A percentile compares a stretch with the other conserved stretches of the same genome.
Conservation (phyloP, 1,140 invertebrate genomes). For the Heliconius hewitsoni region DNA sequence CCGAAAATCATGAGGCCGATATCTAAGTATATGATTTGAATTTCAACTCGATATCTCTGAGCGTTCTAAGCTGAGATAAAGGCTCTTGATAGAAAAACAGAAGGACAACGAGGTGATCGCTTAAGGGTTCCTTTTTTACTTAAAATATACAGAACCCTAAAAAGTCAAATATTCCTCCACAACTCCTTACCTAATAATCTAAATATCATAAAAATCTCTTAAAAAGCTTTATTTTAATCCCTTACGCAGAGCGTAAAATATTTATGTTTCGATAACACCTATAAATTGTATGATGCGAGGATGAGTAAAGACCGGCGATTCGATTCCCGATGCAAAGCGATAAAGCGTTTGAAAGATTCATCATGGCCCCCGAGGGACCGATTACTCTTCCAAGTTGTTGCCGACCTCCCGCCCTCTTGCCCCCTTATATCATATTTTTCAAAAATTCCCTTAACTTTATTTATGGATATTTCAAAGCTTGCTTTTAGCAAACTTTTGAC, state of each 20-base stretch:
- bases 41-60: no score
- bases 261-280: slow-evolving; percentile 34
- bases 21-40: no score
- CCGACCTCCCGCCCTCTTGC: slow-evolving; percentile 56
- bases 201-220: slow-evolving; percentile 11
- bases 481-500: slow-evolving; percentile 49
- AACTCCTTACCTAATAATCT: slow-evolving; percentile 4
- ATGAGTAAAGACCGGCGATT: slow-evolving; percentile 49
- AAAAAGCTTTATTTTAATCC: slow-evolving; percentile 20
- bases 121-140: no score
- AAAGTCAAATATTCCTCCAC: slow-evolving; percentile 11
- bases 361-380: slow-evolving; percentile 63
- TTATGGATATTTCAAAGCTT: slow-evolving; percentile 50
- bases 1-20: no score
- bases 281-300: slow-evolving; percentile 39
- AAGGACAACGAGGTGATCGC: no score
- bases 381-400: slow-evolving; percentile 71
- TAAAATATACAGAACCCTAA: neutral
- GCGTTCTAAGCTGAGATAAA: no score
- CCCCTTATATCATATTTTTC: slow-evolving; percentile 35
- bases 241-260: slow-evolving; percentile 22
- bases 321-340: slow-evolving; percentile 70
- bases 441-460: slow-evolving; percentile 53
- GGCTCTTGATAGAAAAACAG: no score
- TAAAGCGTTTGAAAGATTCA: slow-evolving; percentile 77